phyloP scores from a whole-genome alignment of 2,888 invertebrate species.

The Drosophila affinis region DNA sequence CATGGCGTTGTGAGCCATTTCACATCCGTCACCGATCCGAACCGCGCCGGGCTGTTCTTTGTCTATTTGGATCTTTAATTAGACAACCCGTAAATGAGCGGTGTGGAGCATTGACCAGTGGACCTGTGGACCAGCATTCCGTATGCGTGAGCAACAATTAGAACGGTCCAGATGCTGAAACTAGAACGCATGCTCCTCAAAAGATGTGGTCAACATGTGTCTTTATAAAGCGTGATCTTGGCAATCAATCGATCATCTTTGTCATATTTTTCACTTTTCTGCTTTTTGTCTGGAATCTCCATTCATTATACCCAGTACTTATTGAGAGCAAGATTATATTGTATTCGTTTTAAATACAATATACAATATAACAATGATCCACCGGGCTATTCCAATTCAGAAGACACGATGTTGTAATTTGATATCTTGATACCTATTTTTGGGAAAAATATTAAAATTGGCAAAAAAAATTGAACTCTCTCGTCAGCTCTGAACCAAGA shows the following conservation, averaged over 20 bases:
- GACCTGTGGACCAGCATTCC: background rate
- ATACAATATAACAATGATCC: too few species aligned
- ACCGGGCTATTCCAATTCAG: too few species aligned
- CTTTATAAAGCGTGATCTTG: slow-evolving; percentile 18
- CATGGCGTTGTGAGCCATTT: slow-evolving; percentile 56
- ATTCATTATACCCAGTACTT: too few species aligned
- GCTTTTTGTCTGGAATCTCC: too few species aligned
- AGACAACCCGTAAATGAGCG: slow-evolving; percentile 62
- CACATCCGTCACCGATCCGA: background rate
- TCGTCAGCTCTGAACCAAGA: too few species aligned
- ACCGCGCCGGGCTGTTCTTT: slow-evolving; percentile 22
- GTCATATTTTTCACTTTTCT: background rate
- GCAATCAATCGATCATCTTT: slow-evolving; percentile 12
- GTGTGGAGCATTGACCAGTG: slow-evolving; percentile 39
- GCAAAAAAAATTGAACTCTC: too few species aligned
- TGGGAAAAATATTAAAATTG: too few species aligned
- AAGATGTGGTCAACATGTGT: background rate
- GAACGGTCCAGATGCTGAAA: slow-evolving; percentile 46
- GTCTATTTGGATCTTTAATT: slow-evolving; percentile 63
- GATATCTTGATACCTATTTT: too few species aligned
- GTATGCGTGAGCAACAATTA: slow-evolving; percentile 61
- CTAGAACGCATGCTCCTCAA: slow-evolving; percentile 24
- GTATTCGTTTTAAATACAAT: too few species aligned
- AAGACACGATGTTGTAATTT: too few species aligned
- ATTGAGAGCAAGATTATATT: too few species aligned